A percentile compares a stretch with the other conserved stretches of the same genome.
These are phyloP conservation scores for Bimastos eiseni DNA, from an alignment of 2,888 invertebrate species.

Conservation along the genomic window DNA sequence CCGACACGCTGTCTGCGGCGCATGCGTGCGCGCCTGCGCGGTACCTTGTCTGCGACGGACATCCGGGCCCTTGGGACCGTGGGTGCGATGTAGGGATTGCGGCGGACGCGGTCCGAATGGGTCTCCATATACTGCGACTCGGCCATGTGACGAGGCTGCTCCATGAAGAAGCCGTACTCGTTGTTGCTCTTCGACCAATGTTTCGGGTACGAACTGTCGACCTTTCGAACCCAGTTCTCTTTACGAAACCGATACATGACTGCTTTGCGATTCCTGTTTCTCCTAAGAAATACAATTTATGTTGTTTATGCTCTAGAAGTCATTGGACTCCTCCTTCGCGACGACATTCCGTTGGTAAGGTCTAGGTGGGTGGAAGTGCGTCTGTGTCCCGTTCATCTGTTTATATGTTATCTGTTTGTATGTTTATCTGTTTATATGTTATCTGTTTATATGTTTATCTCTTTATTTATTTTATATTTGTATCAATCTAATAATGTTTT, in stretches of 20 bases:
- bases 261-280: not conserved
- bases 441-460: no score
- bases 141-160: not conserved
- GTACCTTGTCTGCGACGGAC: not conserved
- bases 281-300: not conserved
- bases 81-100: not conserved
- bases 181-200: conserved; percentile 2
- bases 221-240: conserved; percentile 24
- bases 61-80: not conserved
- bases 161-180: conserved; percentile 28
- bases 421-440: no score
- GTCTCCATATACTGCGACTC: not conserved
- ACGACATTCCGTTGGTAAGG: no score
- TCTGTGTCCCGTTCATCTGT: no score
- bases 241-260: not conserved
- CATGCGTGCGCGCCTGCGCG: not conserved
- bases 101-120: not conserved
- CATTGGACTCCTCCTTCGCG: no score
- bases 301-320: no score
- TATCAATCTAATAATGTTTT: no score
- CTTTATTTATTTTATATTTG: no score
- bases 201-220: conserved; percentile 13
- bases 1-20: not conserved
- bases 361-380: no score
- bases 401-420: no score